Evolutionary conservation across 2,113 vertebrate species (phyloP).

Genomic region (Spheniscus mendiculus): DNA sequence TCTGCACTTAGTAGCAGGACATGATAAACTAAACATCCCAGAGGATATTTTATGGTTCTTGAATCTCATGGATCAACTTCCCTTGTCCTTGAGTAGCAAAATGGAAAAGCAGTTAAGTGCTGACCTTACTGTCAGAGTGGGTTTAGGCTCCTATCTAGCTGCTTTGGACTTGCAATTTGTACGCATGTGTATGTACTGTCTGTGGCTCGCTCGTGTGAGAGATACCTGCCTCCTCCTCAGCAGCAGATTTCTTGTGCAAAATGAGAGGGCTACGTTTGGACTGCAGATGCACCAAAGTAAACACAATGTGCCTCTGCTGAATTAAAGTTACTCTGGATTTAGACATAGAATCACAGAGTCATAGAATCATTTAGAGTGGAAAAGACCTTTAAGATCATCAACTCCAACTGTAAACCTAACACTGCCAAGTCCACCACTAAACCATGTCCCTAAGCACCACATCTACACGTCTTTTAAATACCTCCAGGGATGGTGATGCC

Average conservation of each 20-base stretch:
- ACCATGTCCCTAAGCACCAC: too few relatives aligned
- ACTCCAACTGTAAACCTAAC: not conserved
- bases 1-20: not conserved
- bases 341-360: not conserved
- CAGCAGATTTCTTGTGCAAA: not conserved
- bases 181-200: not conserved
- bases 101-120: slow-evolving; percentile 41
- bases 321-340: not conserved
- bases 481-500: too few relatives aligned
- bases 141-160: slow-evolving; percentile 21
- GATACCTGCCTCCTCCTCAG: too few relatives aligned
- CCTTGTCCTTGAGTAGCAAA: slow-evolving; percentile 45
- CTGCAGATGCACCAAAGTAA: not conserved
- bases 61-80: slow-evolving; percentile 4
- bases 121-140: slow-evolving; percentile 40
- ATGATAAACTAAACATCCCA: not conserved
- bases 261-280: not conserved
- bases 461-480: too few relatives aligned
- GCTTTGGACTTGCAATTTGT: slow-evolving; percentile 9
- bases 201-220: not conserved
- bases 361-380: not conserved
- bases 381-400: not conserved
- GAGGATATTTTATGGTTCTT: not conserved
- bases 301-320: rapidly evolving
- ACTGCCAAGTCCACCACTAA: not conserved